Evolutionary conservation across 1,140 invertebrate genomes (phyloP), one percentile per base, ranked within the genome.

Genomic region (Drosophila oshimai): DNA sequence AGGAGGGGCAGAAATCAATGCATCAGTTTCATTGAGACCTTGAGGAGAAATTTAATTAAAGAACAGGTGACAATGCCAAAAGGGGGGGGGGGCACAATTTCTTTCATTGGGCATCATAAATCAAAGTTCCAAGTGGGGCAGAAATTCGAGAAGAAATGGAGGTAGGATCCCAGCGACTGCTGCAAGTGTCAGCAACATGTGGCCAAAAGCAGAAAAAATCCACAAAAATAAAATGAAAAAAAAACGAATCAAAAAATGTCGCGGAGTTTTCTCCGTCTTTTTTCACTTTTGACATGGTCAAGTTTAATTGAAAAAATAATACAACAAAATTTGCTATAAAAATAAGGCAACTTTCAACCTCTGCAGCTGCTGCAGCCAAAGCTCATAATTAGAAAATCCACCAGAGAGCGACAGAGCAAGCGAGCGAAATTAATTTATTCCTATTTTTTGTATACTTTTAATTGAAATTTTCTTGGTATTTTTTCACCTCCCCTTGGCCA

Each of bases 161-260:
- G 17, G 46, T 53, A 20, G 28, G 33, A 42, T 26, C 20, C 42
- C 24, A 28, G 41, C 34, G 31, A 67, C 68, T 73, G 76, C 81
- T 87, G 80, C 72, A 87, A 88, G 68, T 87, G 81, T 86, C 81
- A 76, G 81, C 81, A 86, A 87, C 81, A 86, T 86, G 81, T 86
- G 81, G 76, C 81, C 47, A 64, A 29, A 17, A 42, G 26, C 58
- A 55, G 58, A 70, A 83, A 79, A 81, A 76, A 64, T 64, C 17
- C 45, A 79, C 47, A 57, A 31, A 45, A 70, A 65, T 44, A 62
- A 74, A 83, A 55, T 54, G 51, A 62, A 76, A 69, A 74, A 45
- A 53, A 57, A 15, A n/a, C 5, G 33, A 36, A 74, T 74, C 62
- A 64, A 57, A 72, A 77, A 77, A 64, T 73, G 69, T 79, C 22